These are phyloP conservation scores for Diarsia mendica DNA, from an alignment of 2,888 invertebrate genomes.

Conservation along the genomic window DNA sequence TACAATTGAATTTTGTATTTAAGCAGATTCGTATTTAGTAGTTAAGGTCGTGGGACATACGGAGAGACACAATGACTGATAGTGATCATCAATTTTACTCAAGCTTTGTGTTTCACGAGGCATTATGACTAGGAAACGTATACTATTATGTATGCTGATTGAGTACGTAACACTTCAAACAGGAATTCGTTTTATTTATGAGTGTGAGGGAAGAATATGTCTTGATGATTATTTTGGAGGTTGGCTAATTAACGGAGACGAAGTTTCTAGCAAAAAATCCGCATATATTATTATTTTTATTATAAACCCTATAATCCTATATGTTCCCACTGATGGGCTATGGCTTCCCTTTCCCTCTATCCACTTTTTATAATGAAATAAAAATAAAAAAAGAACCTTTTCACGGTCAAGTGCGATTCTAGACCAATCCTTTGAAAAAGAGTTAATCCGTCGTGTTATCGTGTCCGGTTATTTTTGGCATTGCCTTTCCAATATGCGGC, in stretches of 20 bases:
- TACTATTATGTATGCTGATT: slow-evolving; percentile 59
- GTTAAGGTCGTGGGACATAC: slow-evolving; percentile 86
- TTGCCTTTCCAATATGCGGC: no score
- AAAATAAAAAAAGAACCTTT: no score
- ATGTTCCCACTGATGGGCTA: no score
- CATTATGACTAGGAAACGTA: slow-evolving; percentile 72
- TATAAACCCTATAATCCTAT: no score
- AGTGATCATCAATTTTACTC: slow-evolving; percentile 84
- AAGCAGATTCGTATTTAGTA: slow-evolving; percentile 69
- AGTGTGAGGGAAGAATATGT: slow-evolving; percentile 26
- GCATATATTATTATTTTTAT: no score
- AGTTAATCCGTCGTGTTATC: no score
- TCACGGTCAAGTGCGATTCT: no score
- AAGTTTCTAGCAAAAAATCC: not conserved
- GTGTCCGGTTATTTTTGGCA: no score
- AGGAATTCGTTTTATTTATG: slow-evolving; percentile 55
- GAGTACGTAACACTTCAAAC: slow-evolving; percentile 60
- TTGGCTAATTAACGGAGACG: slow-evolving; percentile 38
- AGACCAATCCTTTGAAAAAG: no score
- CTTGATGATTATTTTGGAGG: slow-evolving; percentile 22
- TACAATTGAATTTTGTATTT: slow-evolving; percentile 80
- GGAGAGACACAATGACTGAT: slow-evolving; percentile 76
- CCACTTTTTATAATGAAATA: no score
- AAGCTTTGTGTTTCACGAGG: slow-evolving; percentile 76
- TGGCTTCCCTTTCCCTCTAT: no score